Percentiles rank a stretch among this genome's conserved stretches.
Evolutionary conservation across 2,113 vertebrate genomes (phyloP).

Genomic region (Anseranas semipalmata): DNA sequence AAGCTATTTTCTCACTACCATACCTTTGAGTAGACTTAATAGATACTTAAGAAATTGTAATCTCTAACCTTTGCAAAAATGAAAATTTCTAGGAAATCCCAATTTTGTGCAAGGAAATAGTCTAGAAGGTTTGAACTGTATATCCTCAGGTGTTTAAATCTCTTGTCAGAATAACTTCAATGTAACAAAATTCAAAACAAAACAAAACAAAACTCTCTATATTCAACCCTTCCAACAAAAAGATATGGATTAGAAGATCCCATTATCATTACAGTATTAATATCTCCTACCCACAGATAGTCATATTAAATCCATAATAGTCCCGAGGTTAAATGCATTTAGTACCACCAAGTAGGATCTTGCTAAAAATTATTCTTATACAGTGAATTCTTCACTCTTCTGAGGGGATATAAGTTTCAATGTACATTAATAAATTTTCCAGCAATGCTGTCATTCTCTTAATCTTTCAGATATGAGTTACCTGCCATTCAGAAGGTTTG

Average conservation of each 20-base stretch:
- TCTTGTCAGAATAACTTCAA: neutral
- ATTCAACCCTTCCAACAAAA: slow-evolving; percentile 2
- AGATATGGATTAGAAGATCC: neutral
- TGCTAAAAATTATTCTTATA: slow-evolving; percentile 53
- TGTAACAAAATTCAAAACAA: neutral
- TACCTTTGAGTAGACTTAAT: neutral
- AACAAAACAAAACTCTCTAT: neutral
- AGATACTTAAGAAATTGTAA: neutral
- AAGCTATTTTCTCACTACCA: neutral
- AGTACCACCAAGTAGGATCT: neutral
- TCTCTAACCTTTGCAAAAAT: neutral
- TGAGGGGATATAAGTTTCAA: neutral
- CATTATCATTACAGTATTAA: slow-evolving; percentile 33
- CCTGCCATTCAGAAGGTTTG: neutral
- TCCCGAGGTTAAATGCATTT: slow-evolving; percentile 23
- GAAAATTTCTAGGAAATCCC: neutral
- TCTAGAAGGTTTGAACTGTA: neutral
- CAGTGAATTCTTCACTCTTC: neutral
- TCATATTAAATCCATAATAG: slow-evolving; percentile 46
- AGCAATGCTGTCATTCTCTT: neutral
- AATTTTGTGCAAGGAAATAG: neutral
- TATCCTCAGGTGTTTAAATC: neutral
- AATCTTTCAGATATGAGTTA: neutral
- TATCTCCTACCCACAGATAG: slow-evolving; percentile 39
- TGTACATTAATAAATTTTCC: neutral